These are phyloP conservation scores for Hipparchia semele DNA, from an alignment of 2,888 invertebrate genomes.

Conservation along the genomic window DNA sequence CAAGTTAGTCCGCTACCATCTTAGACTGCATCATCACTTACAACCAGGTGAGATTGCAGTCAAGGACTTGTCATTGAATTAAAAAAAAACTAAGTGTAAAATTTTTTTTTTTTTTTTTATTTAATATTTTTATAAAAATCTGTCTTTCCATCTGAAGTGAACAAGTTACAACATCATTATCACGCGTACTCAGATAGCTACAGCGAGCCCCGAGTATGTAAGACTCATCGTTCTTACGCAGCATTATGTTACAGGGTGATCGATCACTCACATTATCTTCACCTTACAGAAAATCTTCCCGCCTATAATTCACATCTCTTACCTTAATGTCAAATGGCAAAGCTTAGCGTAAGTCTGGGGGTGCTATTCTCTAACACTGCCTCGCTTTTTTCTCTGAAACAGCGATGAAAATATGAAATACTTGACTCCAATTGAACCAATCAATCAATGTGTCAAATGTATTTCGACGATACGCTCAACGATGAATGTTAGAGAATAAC, in stretches of 20 bases:
- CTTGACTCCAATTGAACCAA: too few species aligned
- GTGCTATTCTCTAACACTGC: neutral
- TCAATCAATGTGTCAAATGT: too few species aligned
- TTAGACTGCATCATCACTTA: too few species aligned
- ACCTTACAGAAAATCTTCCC: constrained; percentile 10
- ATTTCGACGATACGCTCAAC: too few species aligned
- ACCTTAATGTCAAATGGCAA: constrained; percentile 19
- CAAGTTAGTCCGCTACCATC: too few species aligned
- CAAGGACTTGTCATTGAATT: too few species aligned
- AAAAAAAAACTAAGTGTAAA: too few species aligned
- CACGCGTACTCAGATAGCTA: neutral
- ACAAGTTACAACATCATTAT: neutral
- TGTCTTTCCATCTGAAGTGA: neutral
- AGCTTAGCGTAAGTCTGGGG: constrained; percentile 1
- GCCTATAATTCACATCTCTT: constrained; percentile 18
- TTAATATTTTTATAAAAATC: too few species aligned
- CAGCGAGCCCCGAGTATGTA: neutral
- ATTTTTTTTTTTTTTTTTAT: too few species aligned
- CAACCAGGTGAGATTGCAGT: too few species aligned
- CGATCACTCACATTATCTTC: constrained; percentile 17
- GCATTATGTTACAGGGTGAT: constrained; percentile 12
- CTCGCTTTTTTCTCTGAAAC: neutral
- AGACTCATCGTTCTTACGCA: constrained; percentile 8
- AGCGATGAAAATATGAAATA: neutral
- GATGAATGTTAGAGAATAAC: too few species aligned